Evolutionary conservation across 2,113 vertebrate species (phyloP).

Genomic region (Hylia prasina): DNA sequence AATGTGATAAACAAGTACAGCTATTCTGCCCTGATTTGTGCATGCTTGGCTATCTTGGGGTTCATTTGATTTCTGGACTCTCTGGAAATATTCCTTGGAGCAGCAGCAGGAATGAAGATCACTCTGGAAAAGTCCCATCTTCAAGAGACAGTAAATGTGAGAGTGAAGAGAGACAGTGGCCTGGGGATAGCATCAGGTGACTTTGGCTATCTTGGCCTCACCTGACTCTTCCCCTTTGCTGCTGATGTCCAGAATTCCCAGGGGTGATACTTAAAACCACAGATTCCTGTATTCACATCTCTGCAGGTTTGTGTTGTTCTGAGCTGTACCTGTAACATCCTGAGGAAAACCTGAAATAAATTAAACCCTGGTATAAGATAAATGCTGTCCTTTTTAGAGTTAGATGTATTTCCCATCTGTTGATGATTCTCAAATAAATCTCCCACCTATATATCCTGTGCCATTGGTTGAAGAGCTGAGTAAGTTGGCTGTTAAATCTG

Average conservation of each 20-base stretch:
- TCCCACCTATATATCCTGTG: neutral
- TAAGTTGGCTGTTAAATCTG: neutral
- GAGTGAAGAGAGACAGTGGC: neutral
- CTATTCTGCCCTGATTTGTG: neutral
- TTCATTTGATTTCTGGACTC: neutral
- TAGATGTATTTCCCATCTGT: conserved; percentile 14
- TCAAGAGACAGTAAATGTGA: neutral
- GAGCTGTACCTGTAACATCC: neutral
- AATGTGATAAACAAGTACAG: neutral
- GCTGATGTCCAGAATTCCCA: neutral
- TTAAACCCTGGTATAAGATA: neutral
- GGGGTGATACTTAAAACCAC: neutral
- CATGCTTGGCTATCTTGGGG: neutral
- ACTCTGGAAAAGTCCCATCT: neutral
- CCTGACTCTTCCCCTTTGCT: neutral
- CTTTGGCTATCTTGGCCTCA: neutral
- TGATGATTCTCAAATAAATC: neutral
- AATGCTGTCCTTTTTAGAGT: neutral
- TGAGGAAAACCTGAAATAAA: neutral
- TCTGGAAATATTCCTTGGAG: neutral
- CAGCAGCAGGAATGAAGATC: neutral
- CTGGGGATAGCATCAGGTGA: neutral
- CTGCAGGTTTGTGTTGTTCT: neutral
- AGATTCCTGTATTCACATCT: neutral
- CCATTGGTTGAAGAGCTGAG: neutral